Conservation (phyloP, 1,140 invertebrate species). For the Penaeus japonicus region DNA sequence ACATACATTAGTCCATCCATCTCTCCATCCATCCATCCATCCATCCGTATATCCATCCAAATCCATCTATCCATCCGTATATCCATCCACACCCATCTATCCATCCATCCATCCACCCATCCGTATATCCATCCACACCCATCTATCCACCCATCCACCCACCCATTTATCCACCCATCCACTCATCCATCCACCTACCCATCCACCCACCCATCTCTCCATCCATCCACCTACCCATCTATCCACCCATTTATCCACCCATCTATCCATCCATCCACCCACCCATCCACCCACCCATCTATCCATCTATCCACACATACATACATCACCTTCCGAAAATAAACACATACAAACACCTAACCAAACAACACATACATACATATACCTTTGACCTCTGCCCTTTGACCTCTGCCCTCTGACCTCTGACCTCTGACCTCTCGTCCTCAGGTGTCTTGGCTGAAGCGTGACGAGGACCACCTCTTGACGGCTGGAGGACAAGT, state of each 20-base stretch:
- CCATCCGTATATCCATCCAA: not conserved
- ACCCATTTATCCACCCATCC: too few species aligned
- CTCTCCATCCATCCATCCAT: not conserved
- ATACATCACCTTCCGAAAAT: too few species aligned
- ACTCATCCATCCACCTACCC: too few species aligned
- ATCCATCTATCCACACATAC: not conserved
- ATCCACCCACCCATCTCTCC: too few species aligned
- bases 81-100: too few species aligned
- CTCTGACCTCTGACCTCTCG: too few species aligned
- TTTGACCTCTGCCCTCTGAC: too few species aligned
- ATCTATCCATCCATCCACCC: not conserved
- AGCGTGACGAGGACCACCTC: slow-evolving; percentile 29
- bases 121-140: too few species aligned
- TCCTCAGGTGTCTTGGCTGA: slow-evolving; percentile 32
- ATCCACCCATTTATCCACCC: too few species aligned
- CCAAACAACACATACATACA: not conserved
- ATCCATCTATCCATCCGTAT: not conserved
- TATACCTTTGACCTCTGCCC: not conserved
- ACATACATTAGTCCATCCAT: not conserved
- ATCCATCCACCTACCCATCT: too few species aligned
- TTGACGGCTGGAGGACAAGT: slow-evolving; percentile 24
- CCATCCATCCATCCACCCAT: too few species aligned
- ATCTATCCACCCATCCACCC: too few species aligned
- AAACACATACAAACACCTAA: not conserved
- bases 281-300: not conserved